phyloP scores from a whole-genome alignment of 2,888 invertebrate species.

The Dryobotodes eremita region DNA sequence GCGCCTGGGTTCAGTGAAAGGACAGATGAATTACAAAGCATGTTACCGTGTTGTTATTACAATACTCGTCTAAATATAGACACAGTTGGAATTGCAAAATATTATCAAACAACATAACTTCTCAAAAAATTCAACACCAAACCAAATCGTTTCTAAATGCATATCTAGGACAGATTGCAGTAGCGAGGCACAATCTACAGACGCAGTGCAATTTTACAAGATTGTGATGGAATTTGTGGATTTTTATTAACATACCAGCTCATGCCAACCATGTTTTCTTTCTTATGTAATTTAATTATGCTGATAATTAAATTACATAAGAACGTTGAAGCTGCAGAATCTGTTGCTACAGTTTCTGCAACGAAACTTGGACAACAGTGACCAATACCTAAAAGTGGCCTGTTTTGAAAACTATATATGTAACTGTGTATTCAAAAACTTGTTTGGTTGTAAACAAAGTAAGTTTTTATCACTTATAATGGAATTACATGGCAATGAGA shows the following conservation, averaged over 20 bases:
- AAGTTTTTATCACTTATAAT: not conserved
- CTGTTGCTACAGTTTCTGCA: slow-evolving; percentile 24
- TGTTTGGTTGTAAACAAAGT: slow-evolving; percentile 23
- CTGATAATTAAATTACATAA: too few species aligned
- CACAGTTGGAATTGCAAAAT: slow-evolving; percentile 13
- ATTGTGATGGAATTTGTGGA: not conserved
- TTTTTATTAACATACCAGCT: slow-evolving; percentile 46
- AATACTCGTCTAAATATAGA: not conserved
- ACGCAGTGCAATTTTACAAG: slow-evolving; percentile 15
- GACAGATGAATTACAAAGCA: slow-evolving; percentile 2
- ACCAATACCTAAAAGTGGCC: not conserved
- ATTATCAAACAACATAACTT: slow-evolving; percentile 7
- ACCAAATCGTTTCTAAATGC: slow-evolving; percentile 38
- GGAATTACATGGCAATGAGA: slow-evolving; percentile 1
- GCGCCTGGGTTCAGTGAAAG: not conserved
- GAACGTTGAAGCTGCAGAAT: slow-evolving; percentile 10
- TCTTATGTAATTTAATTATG: slow-evolving; percentile 34
- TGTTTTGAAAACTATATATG: not conserved
- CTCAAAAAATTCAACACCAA: slow-evolving; percentile 24
- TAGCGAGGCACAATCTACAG: slow-evolving; percentile 38
- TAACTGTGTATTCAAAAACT: slow-evolving; percentile 15
- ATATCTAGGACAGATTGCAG: slow-evolving; percentile 51
- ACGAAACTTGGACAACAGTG: slow-evolving; percentile 13
- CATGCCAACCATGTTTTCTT: slow-evolving; percentile 3
- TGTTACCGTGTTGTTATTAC: not conserved